Evolutionary conservation across 2,113 vertebrate species (phyloP).

Genomic region (Leucopternis melanops): DNA sequence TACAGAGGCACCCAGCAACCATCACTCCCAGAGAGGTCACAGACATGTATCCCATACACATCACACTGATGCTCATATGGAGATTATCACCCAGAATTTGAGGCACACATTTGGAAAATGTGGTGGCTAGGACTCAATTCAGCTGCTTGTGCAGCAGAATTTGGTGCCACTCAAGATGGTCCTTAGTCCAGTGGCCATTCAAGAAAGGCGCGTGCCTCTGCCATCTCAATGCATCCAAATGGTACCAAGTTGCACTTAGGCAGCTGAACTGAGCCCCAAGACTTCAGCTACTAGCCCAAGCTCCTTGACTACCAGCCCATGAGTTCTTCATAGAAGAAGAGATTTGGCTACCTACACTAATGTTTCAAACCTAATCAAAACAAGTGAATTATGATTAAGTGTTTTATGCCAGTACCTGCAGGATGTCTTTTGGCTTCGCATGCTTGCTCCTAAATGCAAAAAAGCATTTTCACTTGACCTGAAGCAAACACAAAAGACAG

Average conservation of each 20-base stretch:
- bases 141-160: not conserved
- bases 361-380: not conserved
- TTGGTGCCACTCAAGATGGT: not conserved
- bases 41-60: too few species aligned
- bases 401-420: constrained; percentile 52
- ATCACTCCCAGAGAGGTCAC: not conserved
- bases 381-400: not conserved
- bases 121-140: not conserved
- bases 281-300: not conserved
- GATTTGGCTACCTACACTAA: not conserved
- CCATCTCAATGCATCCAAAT: not conserved
- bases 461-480: constrained; percentile 49
- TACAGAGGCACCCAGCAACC: not conserved
- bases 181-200: not conserved
- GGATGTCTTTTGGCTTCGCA: not conserved
- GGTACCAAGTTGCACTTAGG: not conserved
- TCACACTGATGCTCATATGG: not conserved
- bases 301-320: not conserved
- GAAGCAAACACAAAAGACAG: not conserved
- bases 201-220: not conserved
- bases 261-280: not conserved
- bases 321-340: not conserved
- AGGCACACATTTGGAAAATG: not conserved
- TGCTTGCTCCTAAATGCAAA: constrained; percentile 30
- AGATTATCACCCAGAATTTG: not conserved